These are phyloP conservation scores for Graphium colonna DNA, from an alignment of 2,888 invertebrate genomes.

Conservation along the genomic window DNA sequence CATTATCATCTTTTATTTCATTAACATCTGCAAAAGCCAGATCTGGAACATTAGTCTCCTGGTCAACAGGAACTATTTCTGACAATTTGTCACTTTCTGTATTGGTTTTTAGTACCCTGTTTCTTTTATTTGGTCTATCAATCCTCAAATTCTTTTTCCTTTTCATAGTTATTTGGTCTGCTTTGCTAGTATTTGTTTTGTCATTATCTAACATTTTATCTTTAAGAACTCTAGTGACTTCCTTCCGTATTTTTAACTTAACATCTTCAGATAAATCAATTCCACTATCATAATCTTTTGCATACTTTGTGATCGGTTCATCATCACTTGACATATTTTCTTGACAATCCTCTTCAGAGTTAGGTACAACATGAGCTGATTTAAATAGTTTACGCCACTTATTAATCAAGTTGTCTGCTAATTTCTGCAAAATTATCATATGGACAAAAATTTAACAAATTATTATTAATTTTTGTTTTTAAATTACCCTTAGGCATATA, in stretches of 20 bases:
- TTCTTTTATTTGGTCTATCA: conserved; percentile 11
- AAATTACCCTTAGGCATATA: neutral
- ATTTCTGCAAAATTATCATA: conserved; percentile 39
- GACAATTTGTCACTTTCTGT: conserved; percentile 10
- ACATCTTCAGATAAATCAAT: conserved; percentile 53
- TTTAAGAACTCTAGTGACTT: conserved; percentile 46
- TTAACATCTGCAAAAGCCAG: conserved; percentile 62
- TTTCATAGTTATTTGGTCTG: conserved; percentile 26
- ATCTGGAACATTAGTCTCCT: conserved; percentile 34
- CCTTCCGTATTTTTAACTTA: conserved; percentile 47
- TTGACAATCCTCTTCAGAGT: conserved; percentile 22
- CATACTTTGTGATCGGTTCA: conserved; percentile 64
- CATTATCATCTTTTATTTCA: conserved; percentile 39
- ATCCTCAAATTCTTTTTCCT: neutral
- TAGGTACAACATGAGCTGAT: conserved; percentile 34
- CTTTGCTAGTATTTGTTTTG: conserved; percentile 25
- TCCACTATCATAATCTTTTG: conserved; percentile 48
- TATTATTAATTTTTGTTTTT: neutral
- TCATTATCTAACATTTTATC: conserved; percentile 8
- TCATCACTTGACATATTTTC: conserved; percentile 49
- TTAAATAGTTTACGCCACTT: conserved; percentile 49
- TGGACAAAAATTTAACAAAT: neutral
- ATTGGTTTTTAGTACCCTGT: neutral
- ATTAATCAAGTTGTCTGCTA: conserved; percentile 46
- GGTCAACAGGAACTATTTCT: conserved; percentile 13